Evolutionary conservation across 1,140 invertebrate genomes (phyloP), one percentile per base, ranked within the genome.

Genomic region (Oryctes rhinoceros): DNA sequence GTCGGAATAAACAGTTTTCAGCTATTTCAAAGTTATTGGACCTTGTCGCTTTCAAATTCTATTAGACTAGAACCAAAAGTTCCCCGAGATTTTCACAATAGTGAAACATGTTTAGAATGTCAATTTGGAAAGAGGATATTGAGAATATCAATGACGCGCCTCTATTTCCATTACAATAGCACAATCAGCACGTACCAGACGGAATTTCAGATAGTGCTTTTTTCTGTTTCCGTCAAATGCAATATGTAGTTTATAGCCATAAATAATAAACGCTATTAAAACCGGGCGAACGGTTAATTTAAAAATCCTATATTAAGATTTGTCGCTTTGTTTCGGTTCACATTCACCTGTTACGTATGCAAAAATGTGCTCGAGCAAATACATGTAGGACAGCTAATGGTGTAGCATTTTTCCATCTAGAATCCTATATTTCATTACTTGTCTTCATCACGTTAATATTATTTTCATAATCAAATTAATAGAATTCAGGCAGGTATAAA

Each of bases 101-200:
- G 78, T 48, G 76, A 75, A 71, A 80, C 78, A 77, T 67, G 76
- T 47, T 78, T 62, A 39, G 81, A 81, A 81, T 80, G 74, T 79
- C 79, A 81, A 80, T 80, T 79, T 76, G 78, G 78, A 78, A 79
- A 78, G 67, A 74, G 39, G 78, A 81, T 81, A 81, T 80, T 75
- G 79, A 79, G 59, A 81, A 80, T 81, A 81, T 79, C 81, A 78
- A 75, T 79, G 81, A 59, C 76, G 39, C 71, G 75, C 79, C 47
- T 79, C 53, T 67, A 80, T 80, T 80, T 80, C 53, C 78, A 81
- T 81, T 79, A 81, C 81, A 81, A 81, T 81, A 59, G 78, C 78
- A 76, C 79, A 81, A 80, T 81, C 75, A 76, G 10, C 48, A 76
- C 49, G 77, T 78, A 78, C 7, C 77, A 53, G 48, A 53, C 77